phyloP scores from a whole-genome alignment of 2,797 vertebrate genomes.

The Lophotriccus pileatus region DNA sequence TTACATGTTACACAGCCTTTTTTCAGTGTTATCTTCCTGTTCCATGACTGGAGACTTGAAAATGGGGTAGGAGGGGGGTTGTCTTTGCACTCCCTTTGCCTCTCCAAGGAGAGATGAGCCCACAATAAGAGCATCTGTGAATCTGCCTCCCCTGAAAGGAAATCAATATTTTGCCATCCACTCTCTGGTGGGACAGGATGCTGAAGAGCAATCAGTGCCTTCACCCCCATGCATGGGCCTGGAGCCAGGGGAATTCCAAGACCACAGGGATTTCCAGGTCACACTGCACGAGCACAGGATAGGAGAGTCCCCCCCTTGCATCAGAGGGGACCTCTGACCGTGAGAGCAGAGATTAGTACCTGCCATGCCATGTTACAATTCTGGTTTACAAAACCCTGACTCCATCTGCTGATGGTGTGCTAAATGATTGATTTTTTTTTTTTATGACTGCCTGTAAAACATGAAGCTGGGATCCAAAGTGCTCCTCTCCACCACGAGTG shows the following conservation, averaged over 20 bases:
- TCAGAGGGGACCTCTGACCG: not conserved
- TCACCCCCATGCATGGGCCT: not conserved
- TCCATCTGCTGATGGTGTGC: not conserved
- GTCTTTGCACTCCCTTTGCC: not conserved
- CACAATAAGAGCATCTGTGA: not conserved
- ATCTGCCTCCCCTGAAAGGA: not conserved
- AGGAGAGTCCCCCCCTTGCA: rapidly evolving
- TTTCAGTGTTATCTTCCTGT: not conserved
- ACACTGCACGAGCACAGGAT: not conserved
- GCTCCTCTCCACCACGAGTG: not conserved
- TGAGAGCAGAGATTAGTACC: not conserved
- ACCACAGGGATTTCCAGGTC: not conserved
- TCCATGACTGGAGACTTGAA: not conserved
- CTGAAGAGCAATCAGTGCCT: not conserved
- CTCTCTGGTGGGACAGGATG: not conserved
- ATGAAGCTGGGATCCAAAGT: not conserved
- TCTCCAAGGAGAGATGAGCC: not conserved
- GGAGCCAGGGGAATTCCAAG: not conserved
- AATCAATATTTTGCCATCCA: conserved; percentile 16
- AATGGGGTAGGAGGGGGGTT: not conserved
- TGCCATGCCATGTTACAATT: rapidly evolving
- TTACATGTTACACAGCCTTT: not conserved
- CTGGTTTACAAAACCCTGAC: not conserved
- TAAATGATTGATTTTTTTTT: not conserved
- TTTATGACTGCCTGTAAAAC: not conserved